Base-by-base conservation (phyloP, 1,140 invertebrate species). In the Drosophila insularis region DNA sequence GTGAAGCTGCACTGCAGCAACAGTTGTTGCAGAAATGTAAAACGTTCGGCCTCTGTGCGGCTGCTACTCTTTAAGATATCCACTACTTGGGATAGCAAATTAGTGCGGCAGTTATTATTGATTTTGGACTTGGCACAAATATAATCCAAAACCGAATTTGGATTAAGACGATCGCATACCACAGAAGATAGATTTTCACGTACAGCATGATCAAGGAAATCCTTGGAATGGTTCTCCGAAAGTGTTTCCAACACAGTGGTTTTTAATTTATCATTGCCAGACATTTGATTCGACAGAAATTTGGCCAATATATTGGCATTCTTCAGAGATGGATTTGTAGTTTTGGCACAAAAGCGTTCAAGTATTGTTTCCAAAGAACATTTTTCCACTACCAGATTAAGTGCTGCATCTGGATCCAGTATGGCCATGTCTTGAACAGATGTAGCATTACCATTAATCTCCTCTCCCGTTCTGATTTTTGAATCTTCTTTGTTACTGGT, bases 121-220 rank as follows among this genome's bases (percentile, higher is more conserved):
- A 86, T 91, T 68, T 91, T 92, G 0, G 90, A 90, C 68, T 92
- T 92, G 79, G 89, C 89, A n/a, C 87, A 92, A 2, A 92, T 78
- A 37, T 91, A 92, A 19, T 92, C 90, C 58, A 92, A 78, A 55
- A 92, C 85, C 0, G 91, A 90, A 67, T 89, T 89, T 27, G 74
- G 78, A 64, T 91, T 92, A 11, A 92, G 74, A 0, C 91, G 87
- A 67, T 92, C 91, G 40, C 91, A 92, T 6, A 92, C 91, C 37
- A 92, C 91, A 4, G 91, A 85, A 1, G 89, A 90, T 4, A 91
- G 74, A 58, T 92, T 92, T 69, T 92, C 91, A 46, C 89, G 81
- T 13, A 92, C 84, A 0, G 91, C 91, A 73, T 92, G 87, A 64
- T 92, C 91, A 17, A 92, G 67, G 37, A 92, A 92, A 39, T 92